Conservation (phyloP, 2,888 invertebrate genomes). For the Steinernema scapterisci region DNA sequence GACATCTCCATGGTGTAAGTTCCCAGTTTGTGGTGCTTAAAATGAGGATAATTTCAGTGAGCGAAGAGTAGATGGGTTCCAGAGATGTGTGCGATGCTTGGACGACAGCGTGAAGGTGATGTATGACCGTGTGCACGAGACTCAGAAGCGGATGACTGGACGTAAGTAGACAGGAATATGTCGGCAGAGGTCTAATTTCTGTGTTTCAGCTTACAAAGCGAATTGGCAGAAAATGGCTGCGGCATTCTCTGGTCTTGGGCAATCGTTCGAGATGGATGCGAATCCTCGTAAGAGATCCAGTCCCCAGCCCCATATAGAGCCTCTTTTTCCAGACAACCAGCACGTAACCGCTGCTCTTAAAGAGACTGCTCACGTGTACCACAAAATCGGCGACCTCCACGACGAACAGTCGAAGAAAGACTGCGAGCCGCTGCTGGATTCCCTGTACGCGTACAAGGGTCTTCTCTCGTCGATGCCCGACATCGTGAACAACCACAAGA, state of each 20-base stretch:
- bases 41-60: slow-evolving; percentile 72
- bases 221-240: slow-evolving; percentile 89
- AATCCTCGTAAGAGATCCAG: slow-evolving; percentile 43
- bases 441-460: slow-evolving; percentile 90
- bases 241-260: slow-evolving; percentile 82
- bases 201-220: slow-evolving; percentile 76
- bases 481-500: slow-evolving; percentile 85
- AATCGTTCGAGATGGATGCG: slow-evolving; percentile 79
- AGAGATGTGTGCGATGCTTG: slow-evolving; percentile 81
- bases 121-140: slow-evolving; percentile 80
- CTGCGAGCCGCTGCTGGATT: slow-evolving; percentile 87
- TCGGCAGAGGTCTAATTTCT: not conserved
- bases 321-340: slow-evolving; percentile 26
- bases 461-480: slow-evolving; percentile 88
- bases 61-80: slow-evolving; percentile 81
- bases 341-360: slow-evolving; percentile 75
- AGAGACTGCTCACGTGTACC: slow-evolving; percentile 85
- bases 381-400: slow-evolving; percentile 84
- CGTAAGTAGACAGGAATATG: slow-evolving; percentile 68
- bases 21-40: not conserved
- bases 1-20: slow-evolving; percentile 71
- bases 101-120: slow-evolving; percentile 85
- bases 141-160: slow-evolving; percentile 83
- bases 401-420: slow-evolving; percentile 82
- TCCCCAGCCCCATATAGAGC: not conserved